phyloP scores from a whole-genome alignment of 2,113 vertebrate genomes.

The Sterrhoptilus dennistouni region DNA sequence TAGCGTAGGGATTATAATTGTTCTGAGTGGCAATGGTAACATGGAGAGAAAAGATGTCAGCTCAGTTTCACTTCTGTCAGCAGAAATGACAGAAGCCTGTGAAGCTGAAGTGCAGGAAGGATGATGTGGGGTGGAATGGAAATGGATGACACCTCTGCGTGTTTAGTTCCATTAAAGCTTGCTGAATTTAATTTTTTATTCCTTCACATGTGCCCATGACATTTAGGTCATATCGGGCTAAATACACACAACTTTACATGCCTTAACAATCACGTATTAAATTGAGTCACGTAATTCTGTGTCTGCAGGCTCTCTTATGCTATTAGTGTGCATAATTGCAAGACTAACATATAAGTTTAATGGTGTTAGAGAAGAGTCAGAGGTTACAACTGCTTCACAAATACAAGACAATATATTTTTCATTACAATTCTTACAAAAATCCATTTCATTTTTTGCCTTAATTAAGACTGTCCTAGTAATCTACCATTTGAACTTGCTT shows the following conservation, averaged over 20 bases:
- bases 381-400: background rate
- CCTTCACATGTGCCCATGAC: background rate
- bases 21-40: background rate
- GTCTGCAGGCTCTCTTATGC: background rate
- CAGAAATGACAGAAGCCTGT: background rate
- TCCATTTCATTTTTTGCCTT: accelerated
- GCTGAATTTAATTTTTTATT: background rate
- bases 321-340: background rate
- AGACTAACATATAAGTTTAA: background rate
- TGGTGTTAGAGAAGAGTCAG: background rate
- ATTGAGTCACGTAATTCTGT: background rate
- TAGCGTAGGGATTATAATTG: background rate
- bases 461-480: background rate
- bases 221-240: background rate
- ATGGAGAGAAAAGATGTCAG: background rate
- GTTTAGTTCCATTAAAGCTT: background rate
- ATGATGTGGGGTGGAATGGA: background rate
- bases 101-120: background rate
- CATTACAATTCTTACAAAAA: background rate
- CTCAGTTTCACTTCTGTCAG: background rate
- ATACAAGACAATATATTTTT: background rate
- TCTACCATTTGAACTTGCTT: background rate
- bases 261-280: background rate
- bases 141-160: background rate
- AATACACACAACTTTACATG: background rate